A percentile compares a stretch with the other conserved stretches of the same genome.
phyloP scores from a whole-genome alignment of 2,888 invertebrate species.

The Coenonympha glycerion region DNA sequence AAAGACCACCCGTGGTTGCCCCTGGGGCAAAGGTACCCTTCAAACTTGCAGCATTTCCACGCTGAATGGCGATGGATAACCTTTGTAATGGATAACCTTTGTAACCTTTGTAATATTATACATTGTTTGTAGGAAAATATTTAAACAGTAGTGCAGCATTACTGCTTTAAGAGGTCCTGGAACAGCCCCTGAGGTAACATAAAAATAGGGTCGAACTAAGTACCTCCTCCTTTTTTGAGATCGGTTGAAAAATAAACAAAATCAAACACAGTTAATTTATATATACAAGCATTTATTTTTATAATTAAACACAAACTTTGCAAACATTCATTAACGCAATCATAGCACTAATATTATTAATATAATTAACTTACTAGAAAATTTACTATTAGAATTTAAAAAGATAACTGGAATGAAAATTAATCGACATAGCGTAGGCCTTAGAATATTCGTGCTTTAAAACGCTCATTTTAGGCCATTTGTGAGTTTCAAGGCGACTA shows the following conservation, averaged over 20 bases:
- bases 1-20: too few relatives aligned
- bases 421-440: constrained; percentile 43
- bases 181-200: too few relatives aligned
- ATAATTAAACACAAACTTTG: constrained; percentile 72
- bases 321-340: constrained; percentile 74
- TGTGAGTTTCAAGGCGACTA: constrained; percentile 2
- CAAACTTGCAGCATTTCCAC: too few relatives aligned
- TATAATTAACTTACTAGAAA: constrained; percentile 67
- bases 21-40: too few relatives aligned
- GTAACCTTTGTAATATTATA: too few relatives aligned
- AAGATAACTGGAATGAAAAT: constrained; percentile 38
- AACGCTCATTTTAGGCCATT: constrained; percentile 41
- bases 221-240: too few relatives aligned
- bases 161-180: too few relatives aligned
- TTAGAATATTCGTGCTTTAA: constrained; percentile 36
- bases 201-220: too few relatives aligned
- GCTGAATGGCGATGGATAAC: too few relatives aligned
- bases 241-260: constrained; percentile 3
- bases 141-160: too few relatives aligned
- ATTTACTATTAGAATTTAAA: constrained; percentile 60
- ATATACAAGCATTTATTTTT: constrained; percentile 76
- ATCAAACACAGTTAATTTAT: constrained; percentile 40
- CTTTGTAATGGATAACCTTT: too few relatives aligned
- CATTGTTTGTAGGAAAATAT: too few relatives aligned
- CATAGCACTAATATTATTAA: constrained; percentile 70